Base-by-base conservation (phyloP, 2,888 invertebrate genomes). In the Coenonympha glycerion region DNA sequence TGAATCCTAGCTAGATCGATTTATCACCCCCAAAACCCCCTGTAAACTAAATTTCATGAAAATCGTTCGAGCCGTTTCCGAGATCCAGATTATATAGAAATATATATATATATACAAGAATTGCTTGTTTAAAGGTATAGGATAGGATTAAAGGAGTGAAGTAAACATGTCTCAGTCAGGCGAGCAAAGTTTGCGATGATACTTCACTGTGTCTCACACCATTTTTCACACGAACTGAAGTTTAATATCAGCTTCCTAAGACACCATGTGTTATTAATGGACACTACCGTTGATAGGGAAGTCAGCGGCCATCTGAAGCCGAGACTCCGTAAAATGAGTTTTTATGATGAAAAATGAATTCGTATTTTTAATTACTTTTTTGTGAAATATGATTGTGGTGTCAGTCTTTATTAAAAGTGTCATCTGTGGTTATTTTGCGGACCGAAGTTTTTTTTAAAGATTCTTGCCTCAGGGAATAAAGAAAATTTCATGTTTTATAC, bases 231-330 rank as follows among this genome's bases (percentile, higher is more conserved):
- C 22, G 5, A 11, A 24, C 5, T 49, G 40, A 49, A 47, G 39
- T 55, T 52, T 52, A 52, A 55, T 55, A 52, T 52, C 42, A 36
- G 41, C 42, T 30, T 42, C 21, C 41, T 47, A 37, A 49, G 41
- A 46, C 49, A 31, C 6, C 47, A 47, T 52, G 49, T 52, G 46
- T 49, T 55, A 52, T 55, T 55, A 52, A 55, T 55, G 52, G 47
- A 16, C 22, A 39, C 39, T 34, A 19, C 8, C 26, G 19, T 45
- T 39, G 46, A 45, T 47, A 33, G 24, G 31, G 33, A 30, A 46
- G 51, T 51, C 40, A 24, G 45, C 40, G 24, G 18, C 26, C 8
- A 30, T 30, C 42, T 30, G 19, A 42, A 31, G 19, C 13, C 42
- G 13, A 21, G 41, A 28, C 41, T 42, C 30, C 21, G 31, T 42